A percentile compares a stretch with the other conserved stretches of the same genome.
phyloP scores from a whole-genome alignment of 2,113 vertebrate genomes.

The Ammodytes dubius region DNA sequence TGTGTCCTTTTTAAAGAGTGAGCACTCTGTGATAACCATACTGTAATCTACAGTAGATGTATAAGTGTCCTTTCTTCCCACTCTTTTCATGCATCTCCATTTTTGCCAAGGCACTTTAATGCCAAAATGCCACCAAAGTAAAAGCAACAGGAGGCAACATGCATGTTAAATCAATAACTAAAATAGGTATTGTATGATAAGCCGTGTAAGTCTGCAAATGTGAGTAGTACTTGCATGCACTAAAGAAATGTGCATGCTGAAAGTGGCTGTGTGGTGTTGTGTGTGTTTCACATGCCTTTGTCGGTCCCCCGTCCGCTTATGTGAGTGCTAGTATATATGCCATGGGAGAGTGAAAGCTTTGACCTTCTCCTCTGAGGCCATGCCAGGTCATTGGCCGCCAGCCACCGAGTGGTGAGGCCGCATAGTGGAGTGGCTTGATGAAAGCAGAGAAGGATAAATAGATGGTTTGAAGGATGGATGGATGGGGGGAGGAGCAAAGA shows the following conservation, averaged over 20 bases:
- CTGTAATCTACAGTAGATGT: neutral
- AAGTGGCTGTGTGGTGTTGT: constrained; percentile 14
- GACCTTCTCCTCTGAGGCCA: constrained; percentile 64
- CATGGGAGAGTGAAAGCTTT: constrained; percentile 54
- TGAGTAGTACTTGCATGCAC: neutral
- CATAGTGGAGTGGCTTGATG: constrained; percentile 34
- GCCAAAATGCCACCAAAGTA: constrained; percentile 1
- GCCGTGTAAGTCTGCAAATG: neutral
- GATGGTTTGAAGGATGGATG: constrained; percentile 42
- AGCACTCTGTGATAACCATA: constrained; percentile 15
- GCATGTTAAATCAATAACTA: constrained; percentile 28
- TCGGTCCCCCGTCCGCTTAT: neutral
- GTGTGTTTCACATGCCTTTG: constrained; percentile 3
- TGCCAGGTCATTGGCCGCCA: constrained; percentile 60
- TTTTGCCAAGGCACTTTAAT: neutral
- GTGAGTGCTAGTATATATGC: constrained; percentile 30
- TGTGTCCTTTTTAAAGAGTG: constrained; percentile 36
- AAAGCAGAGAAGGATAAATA: constrained; percentile 49
- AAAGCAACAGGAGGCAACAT: neutral
- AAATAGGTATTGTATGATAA: constrained; percentile 6
- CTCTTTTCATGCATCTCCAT: too few species aligned
- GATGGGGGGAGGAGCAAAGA: constrained; percentile 10
- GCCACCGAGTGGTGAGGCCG: constrained; percentile 33
- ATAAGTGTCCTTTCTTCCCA: constrained; percentile 3
- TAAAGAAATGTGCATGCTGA: neutral